phyloP scores from a whole-genome alignment of 1,140 invertebrate genomes.

The Habropoda laboriosa region DNA sequence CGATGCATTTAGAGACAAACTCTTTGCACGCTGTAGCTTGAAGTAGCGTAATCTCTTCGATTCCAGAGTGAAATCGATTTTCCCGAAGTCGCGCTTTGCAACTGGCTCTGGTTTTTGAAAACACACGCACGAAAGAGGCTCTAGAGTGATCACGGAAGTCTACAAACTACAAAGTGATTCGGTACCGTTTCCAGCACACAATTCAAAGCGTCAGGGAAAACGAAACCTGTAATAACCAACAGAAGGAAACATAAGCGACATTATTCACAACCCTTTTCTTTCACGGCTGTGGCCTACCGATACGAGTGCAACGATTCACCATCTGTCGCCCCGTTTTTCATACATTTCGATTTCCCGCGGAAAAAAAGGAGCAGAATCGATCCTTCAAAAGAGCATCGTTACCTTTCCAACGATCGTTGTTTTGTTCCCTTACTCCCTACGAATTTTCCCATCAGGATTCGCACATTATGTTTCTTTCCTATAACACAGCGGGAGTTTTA shows the following conservation, averaged over 20 bases:
- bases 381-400: constrained; percentile 35
- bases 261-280: constrained; percentile 48
- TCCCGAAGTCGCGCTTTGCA: background rate
- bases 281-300: background rate
- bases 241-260: constrained; percentile 25
- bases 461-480: constrained; percentile 5
- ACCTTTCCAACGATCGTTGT: background rate
- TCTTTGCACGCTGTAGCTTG: background rate
- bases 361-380: background rate
- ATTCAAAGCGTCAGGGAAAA: constrained; percentile 18
- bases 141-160: background rate
- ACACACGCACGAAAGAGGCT: background rate
- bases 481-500: background rate
- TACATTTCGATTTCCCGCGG: background rate
- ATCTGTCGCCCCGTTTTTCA: constrained; percentile 45
- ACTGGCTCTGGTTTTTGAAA: background rate
- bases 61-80: background rate
- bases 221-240: constrained; percentile 27
- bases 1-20: too few species aligned
- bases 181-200: background rate
- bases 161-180: background rate
- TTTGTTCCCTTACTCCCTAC: background rate
- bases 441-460: constrained; percentile 16
- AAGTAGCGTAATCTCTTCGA: background rate
- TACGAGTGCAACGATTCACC: constrained; percentile 22